Evolutionary conservation across 2,797 vertebrate species (phyloP).

Genomic region (Lithobates pipiens): DNA sequence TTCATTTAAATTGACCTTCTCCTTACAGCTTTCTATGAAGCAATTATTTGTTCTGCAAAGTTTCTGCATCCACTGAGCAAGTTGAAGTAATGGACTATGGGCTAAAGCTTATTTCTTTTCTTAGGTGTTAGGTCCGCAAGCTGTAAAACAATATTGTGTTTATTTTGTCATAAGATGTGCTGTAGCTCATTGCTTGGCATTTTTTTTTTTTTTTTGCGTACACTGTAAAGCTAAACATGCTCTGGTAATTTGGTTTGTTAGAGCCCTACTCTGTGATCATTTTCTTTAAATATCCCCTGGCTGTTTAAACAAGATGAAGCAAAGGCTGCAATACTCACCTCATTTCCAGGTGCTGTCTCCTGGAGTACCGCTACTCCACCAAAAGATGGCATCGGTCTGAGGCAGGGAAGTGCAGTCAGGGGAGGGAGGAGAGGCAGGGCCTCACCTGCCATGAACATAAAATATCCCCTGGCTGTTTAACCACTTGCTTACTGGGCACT

Average conservation of each 20-base stretch:
- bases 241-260: neutral
- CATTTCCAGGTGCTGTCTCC: too few relatives aligned
- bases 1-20: slow-evolving; percentile 76
- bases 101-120: slow-evolving; percentile 64
- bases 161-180: neutral
- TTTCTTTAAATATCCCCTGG: neutral
- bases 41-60: slow-evolving; percentile 75
- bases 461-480: too few relatives aligned
- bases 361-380: too few relatives aligned
- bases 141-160: slow-evolving; percentile 15
- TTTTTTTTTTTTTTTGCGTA: neutral
- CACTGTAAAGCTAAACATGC: neutral
- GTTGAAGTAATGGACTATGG: slow-evolving; percentile 71
- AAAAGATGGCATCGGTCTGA: too few relatives aligned
- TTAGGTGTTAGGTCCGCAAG: slow-evolving; percentile 20
- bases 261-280: neutral
- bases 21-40: slow-evolving; percentile 72
- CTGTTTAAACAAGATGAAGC: too few relatives aligned
- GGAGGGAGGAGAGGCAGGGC: too few relatives aligned
- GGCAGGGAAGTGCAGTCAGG: too few relatives aligned
- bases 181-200: neutral
- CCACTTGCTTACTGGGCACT: too few relatives aligned
- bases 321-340: too few relatives aligned
- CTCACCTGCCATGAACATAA: too few relatives aligned
- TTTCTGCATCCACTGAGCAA: slow-evolving; percentile 71